Base-by-base conservation (phyloP, 1,140 invertebrate genomes). In the Cyphomyrmex costatus region DNA sequence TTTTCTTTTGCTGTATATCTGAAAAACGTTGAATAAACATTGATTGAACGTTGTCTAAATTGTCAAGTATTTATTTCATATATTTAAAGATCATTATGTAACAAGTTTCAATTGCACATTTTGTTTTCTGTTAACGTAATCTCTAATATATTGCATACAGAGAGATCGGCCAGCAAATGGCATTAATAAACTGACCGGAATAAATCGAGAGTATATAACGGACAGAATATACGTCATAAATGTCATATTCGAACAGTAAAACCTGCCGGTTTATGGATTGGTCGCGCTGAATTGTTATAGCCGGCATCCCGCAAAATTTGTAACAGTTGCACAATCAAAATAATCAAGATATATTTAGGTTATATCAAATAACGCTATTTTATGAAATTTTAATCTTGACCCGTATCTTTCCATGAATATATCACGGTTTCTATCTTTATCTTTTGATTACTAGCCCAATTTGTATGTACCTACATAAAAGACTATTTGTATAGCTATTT, bases 121-220 rank as follows among this genome's bases (percentile, higher is more conserved):
- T 66, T 36, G 19, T 46, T 82, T 82, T 16, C 33, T 53, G 51
- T 82, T 42, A 71, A 58, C 33, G 21, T 10, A 27, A 21, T 21
- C 7, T 71, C 21, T 33, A 71, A 78, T 76, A 60, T 21, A 33
- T 24, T 33, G 42, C 33, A 71, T 71, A 82, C 63, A 21, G 30
- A 36, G 46, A 16, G 21, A 36, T 36, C 19, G 49, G 7, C 5
- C 51, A 53, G 70, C 51, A 82, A 82, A 82, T 58, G 12, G 66
- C 51, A 58, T 82, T 82, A 82, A 71, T 82, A 82, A 82, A 73
- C 68, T 73, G 66, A 71, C 66, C 79, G 36, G 24, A 82, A 82
- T 82, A 82, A 82, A 82, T 82, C 53, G 79, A 71, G 65, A 70
- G 66, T 30, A 21, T 58, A 36, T 71, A 71, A 80, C 78, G n/a